Evolutionary conservation across 1,140 invertebrate genomes (phyloP), one percentile per base, ranked within the genome.

Genomic region (Bombyx mandarina): DNA sequence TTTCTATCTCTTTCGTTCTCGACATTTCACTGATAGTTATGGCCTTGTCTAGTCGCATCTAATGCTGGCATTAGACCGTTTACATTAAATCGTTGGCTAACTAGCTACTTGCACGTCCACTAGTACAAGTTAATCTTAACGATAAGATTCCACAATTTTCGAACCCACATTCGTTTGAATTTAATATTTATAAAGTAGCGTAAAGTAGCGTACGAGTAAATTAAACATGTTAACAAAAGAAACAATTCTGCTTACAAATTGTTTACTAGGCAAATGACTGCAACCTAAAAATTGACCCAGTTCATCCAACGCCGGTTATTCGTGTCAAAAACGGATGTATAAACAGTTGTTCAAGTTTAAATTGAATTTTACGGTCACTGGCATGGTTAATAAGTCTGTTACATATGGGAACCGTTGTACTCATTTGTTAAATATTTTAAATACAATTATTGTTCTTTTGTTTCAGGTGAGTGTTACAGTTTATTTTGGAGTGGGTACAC

Each of bases 21-120:
- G 75, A 82, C 83, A 86, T 86, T 86, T 86, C 79, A 86, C 81
- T 86, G 83, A 86, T 86, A 86, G 79, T 76, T 82, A 72, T 83
- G 83, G 83, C 83, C 83, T 86, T 84, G 83, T 86, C 83, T 86
- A 84, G 80, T 86, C 79, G 80, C 83, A 86, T 86, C 83, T 86
- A 86, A 86, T 83, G 78, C 81, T 79, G 75, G 81, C 76, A 61
- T 84, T 84, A 83, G 81, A 79, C 73, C 63, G 80, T 86, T 86
- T 75, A 80, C 65, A 77, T 61, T 52, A 35, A 8, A 35, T 56
- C 45, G 50, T 52, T 56, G 52, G 60, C 55, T 56, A 50, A 60
- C 74, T 56, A 73, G 72, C 73, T 59, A 72, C 75, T 77, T 43
- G 70, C 60, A 35, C 4, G 26, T 35, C 26, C 26, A 35, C 26